These are phyloP conservation scores for Athalia circularis DNA, from an alignment of 2,888 invertebrate species.

Conservation along the genomic window DNA sequence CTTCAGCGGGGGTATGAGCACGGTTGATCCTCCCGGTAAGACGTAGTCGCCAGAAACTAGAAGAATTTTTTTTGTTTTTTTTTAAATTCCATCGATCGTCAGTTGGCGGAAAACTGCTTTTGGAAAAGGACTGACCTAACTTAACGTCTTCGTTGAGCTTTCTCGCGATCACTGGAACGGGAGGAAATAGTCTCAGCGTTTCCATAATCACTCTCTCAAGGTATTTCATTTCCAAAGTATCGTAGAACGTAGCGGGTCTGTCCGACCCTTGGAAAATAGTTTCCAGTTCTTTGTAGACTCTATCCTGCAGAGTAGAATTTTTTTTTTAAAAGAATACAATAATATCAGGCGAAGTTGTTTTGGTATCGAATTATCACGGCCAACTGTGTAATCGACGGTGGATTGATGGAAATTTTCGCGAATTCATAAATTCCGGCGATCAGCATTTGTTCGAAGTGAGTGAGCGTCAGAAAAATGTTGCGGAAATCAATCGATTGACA, in stretches of 20 bases:
- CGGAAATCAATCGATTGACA: not conserved
- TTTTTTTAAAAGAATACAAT: too few species aligned
- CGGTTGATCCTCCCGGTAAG: constrained; percentile 83
- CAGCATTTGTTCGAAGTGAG: not conserved
- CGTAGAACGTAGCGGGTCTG: constrained; percentile 86
- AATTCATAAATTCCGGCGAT: not conserved
- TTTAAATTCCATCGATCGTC: not conserved
- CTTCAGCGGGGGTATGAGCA: constrained; percentile 81
- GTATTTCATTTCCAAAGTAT: constrained; percentile 91
- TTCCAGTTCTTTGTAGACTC: constrained; percentile 84
- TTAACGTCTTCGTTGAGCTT: constrained; percentile 83
- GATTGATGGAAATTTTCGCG: constrained; percentile 5
- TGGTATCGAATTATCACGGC: not conserved
- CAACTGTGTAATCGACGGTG: not conserved
- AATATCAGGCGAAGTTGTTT: not conserved
- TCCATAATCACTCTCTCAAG: constrained; percentile 89
- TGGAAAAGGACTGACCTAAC: constrained; percentile 76
- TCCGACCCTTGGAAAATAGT: constrained; percentile 86
- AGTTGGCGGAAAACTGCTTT: not conserved
- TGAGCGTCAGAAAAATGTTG: not conserved
- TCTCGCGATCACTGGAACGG: constrained; percentile 87
- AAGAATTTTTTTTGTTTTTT: constrained; percentile 48
- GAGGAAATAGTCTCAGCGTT: constrained; percentile 86
- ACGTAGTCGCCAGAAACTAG: constrained; percentile 80
- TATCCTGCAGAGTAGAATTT: constrained; percentile 74